Percentiles rank a stretch among this genome's conserved stretches.
Conservation (phyloP, 2,888 invertebrate species). For the Dasysyrphus albostriatus region DNA sequence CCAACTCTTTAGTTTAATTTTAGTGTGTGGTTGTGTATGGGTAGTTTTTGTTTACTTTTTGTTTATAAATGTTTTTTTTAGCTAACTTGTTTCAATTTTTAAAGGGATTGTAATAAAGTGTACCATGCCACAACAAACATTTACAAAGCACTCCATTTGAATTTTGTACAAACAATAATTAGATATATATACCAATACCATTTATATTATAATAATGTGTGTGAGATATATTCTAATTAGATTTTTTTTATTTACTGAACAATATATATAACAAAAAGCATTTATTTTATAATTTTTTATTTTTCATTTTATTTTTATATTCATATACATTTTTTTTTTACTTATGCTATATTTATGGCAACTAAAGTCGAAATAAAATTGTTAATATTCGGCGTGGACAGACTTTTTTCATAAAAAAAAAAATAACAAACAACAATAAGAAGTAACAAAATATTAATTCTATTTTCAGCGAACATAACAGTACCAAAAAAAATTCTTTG, state of each 20-base stretch:
- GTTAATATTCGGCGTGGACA: not conserved
- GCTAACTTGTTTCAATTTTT: slow-evolving; percentile 20
- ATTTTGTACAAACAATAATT: slow-evolving; percentile 40
- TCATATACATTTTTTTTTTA: not conserved
- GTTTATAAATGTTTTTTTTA: not conserved
- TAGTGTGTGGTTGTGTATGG: slow-evolving; percentile 42
- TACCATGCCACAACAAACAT: slow-evolving; percentile 53
- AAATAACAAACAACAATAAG: not conserved
- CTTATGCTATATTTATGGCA: not conserved
- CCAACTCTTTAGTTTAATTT: slow-evolving; percentile 59
- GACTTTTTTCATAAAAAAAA: slow-evolving; percentile 2
- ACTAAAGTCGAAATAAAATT: not conserved
- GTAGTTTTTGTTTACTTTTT: slow-evolving; percentile 1
- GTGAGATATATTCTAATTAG: slow-evolving; percentile 20
- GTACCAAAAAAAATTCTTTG: not conserved
- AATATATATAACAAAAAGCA: not conserved
- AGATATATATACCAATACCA: not conserved
- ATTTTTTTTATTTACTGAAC: not conserved
- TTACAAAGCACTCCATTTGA: slow-evolving; percentile 74
- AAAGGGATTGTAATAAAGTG: slow-evolving; percentile 20
- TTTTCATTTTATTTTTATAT: not conserved
- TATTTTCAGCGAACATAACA: no score
- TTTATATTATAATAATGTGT: not conserved
- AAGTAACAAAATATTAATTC: slow-evolving; percentile 5
- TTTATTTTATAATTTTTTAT: not conserved